Percentiles rank a stretch among this genome's conserved stretches.
Conservation (phyloP, 1,140 invertebrate species). For the Lineus longissimus region DNA sequence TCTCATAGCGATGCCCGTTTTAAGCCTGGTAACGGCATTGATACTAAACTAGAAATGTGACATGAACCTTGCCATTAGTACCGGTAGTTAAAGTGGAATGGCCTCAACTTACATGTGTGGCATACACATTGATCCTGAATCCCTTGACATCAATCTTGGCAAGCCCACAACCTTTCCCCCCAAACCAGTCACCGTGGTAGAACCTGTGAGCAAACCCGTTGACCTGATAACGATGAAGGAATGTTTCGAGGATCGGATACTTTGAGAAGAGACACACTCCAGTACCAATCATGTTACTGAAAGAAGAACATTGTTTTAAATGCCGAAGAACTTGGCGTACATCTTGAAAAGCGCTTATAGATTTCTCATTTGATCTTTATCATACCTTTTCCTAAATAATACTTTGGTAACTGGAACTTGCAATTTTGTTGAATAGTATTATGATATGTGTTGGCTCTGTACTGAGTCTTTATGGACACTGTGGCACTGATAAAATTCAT, state of each 20-base stretch:
- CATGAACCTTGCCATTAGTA: too few species aligned
- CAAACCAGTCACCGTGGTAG: conserved; percentile 97
- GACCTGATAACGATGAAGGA: conserved; percentile 88
- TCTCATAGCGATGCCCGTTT: too few species aligned
- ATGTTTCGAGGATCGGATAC: conserved; percentile 79
- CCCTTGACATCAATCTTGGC: conserved; percentile 69
- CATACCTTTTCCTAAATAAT: too few species aligned
- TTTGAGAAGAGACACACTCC: conserved; percentile 88
- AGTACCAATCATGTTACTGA: conserved; percentile 84
- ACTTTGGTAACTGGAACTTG: too few species aligned
- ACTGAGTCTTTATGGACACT: not conserved
- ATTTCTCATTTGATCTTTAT: not conserved
- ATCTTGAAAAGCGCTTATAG: too few species aligned
- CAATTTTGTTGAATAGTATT: too few species aligned
- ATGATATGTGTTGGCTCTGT: not conserved
- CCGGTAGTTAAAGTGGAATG: too few species aligned
- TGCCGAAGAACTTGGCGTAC: conserved; percentile 16
- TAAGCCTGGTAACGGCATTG: too few species aligned
- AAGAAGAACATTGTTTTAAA: conserved; percentile 25
- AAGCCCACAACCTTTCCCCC: conserved; percentile 92
- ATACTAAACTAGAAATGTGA: too few species aligned
- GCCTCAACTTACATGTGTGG: conserved; percentile 85
- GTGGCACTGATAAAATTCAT: too few species aligned
- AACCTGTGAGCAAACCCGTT: conserved; percentile 96
- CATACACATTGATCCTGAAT: conserved; percentile 77